Percentiles rank a stretch among this genome's conserved stretches.
Evolutionary conservation across 2,113 vertebrate genomes (phyloP).

Genomic region (Larimichthys polyactis): DNA sequence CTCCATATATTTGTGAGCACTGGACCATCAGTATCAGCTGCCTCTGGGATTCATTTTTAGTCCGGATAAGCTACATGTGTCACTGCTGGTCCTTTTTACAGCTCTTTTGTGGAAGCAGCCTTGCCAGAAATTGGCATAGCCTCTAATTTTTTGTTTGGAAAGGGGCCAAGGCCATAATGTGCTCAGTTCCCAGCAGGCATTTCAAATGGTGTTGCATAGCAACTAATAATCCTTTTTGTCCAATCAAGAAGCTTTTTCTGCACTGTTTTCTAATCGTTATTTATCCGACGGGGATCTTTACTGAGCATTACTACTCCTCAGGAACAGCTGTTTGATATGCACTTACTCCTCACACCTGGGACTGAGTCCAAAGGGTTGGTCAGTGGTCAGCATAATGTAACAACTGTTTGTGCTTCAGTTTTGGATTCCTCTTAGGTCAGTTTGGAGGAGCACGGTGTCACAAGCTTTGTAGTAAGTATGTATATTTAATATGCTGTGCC

Average conservation of each 20-base stretch:
- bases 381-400: background rate
- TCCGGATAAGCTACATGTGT: conserved; percentile 1
- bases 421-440: background rate
- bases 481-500: background rate
- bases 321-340: background rate
- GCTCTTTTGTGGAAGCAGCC: background rate
- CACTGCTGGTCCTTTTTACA: background rate
- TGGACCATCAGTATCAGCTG: conserved; percentile 1
- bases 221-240: conserved; percentile 41
- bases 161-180: conserved; percentile 25
- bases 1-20: background rate
- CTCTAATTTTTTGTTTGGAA: conserved; percentile 31
- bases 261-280: background rate
- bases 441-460: background rate
- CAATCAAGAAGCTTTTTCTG: conserved; percentile 15
- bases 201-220: conserved; percentile 38
- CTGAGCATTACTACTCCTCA: background rate
- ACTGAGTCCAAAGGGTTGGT: background rate
- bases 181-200: conserved; percentile 20
- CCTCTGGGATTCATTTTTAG: conserved; percentile 13
- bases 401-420: background rate
- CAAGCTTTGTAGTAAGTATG: background rate
- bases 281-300: conserved; percentile 1
- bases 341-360: background rate
- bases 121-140: conserved; percentile 28